Base-by-base conservation (phyloP, 2,888 invertebrate species). In the Stenotaenia linearis region DNA sequence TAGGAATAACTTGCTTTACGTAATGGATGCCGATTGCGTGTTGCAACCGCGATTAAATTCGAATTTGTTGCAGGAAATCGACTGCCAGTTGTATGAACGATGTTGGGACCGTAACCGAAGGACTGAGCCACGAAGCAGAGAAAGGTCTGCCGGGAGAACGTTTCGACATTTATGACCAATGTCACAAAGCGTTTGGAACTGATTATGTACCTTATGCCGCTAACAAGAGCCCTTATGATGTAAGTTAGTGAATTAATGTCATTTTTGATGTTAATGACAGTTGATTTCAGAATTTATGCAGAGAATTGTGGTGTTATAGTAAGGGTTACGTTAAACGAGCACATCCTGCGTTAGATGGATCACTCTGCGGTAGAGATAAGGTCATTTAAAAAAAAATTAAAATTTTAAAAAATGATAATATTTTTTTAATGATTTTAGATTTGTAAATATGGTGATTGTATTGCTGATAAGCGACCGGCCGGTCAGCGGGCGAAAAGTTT, bases 331-430 rank as follows among this genome's bases (percentile, higher is more conserved):
- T 85, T 15, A 83, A 85, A 37, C 83, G 85, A 10, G 85, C 85
- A 7, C 86, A 86, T 83, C 86, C 86, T 15, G 86, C 86, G 5
- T 80, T 86, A 9, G 86, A 86, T 81, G 86, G 86, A 18, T 85
- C 85, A 10, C 81, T 83, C n/a, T 86, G 86, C 80, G 84, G 15
- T 30, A 21, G 0, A 78, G 45, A 25, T 50, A 78, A 25, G 56
- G 78, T 78, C n/a, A n/a, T n/a, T n/a, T n/a, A n/a, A n/a, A n/a
- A n/a, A n/a, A n/a, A n/a, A n/a, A n/a, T n/a, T n/a, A n/a, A n/a
- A n/a, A n/a, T n/a, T n/a, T n/a, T n/a, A n/a, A n/a, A n/a, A n/a
- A n/a, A n/a, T n/a, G n/a, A n/a, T n/a, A n/a, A n/a, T n/a, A n/a
- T n/a, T n/a, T n/a, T n/a, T n/a, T 45, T 50, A 21, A 12, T 12